These are phyloP conservation scores for Threskiornis aethiopicus DNA, from an alignment of 2,797 vertebrate genomes.

Conservation along the genomic window DNA sequence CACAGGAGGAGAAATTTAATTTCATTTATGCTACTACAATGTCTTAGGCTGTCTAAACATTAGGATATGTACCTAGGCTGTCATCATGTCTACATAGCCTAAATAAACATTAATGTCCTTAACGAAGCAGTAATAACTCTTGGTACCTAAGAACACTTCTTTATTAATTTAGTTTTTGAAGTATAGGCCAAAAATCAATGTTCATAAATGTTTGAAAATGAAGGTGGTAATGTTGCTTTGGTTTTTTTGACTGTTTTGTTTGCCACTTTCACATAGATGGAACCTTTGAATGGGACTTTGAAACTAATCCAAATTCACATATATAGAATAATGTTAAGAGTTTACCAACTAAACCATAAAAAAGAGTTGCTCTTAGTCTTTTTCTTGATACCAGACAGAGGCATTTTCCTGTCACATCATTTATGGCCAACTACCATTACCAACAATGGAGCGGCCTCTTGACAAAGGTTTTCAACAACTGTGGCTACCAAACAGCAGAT, in stretches of 20 bases:
- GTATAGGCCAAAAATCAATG: neutral
- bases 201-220: neutral
- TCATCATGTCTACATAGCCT: neutral
- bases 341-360: neutral
- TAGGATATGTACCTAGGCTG: neutral
- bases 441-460: accelerated
- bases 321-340: neutral
- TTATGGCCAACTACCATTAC: neutral
- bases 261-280: neutral
- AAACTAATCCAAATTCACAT: neutral
- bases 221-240: neutral
- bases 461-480: neutral
- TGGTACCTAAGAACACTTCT: neutral
- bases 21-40: neutral
- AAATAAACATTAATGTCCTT: neutral
- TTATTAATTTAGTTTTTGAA: neutral
- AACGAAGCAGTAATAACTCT: neutral
- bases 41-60: neutral
- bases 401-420: neutral
- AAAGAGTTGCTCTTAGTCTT: neutral
- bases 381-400: neutral
- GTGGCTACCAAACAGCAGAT: neutral
- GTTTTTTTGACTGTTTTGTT: neutral
- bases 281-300: neutral
- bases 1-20: neutral